These are phyloP conservation scores for Acronicta aceris DNA, from an alignment of 2,888 invertebrate genomes.

Conservation along the genomic window DNA sequence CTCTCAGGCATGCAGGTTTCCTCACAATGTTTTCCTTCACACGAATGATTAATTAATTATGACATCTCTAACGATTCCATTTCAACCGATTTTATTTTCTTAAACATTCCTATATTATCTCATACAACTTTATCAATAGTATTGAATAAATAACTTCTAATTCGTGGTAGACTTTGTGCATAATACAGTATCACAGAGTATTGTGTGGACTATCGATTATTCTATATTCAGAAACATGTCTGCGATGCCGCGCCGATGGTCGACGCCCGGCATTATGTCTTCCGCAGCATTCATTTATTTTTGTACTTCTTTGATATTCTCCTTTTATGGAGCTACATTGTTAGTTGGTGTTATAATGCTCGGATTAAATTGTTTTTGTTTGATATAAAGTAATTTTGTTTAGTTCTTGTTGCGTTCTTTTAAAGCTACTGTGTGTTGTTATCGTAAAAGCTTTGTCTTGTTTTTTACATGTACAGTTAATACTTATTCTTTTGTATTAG, in stretches of 20 bases:
- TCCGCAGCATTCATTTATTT: constrained; percentile 47
- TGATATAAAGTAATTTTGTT: constrained; percentile 25
- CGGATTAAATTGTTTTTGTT: constrained; percentile 37
- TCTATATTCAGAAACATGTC: constrained; percentile 57
- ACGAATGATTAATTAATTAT: no score
- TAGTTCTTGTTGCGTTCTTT: constrained; percentile 30
- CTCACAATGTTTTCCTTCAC: no score
- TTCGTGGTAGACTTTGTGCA: constrained; percentile 31
- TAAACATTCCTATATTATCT: not conserved
- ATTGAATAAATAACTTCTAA: constrained; percentile 13
- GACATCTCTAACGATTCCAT: no score
- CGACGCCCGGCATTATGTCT: constrained; percentile 58
- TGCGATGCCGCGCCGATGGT: constrained; percentile 52
- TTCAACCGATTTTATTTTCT: no score
- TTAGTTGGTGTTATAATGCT: constrained; percentile 44
- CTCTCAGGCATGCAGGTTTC: no score
- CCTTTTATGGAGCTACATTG: constrained; percentile 35
- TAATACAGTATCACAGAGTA: constrained; percentile 22
- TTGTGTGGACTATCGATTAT: constrained; percentile 47
- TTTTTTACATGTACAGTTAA: constrained; percentile 29
- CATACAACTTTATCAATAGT: not conserved
- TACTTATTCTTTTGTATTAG: constrained; percentile 2
- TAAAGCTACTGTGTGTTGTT: constrained; percentile 24
- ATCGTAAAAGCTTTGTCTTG: constrained; percentile 30
- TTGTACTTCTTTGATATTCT: constrained; percentile 36